A percentile compares a stretch with the other conserved stretches of the same genome.
Evolutionary conservation across 2,797 vertebrate genomes (phyloP).

Genomic region (Tragopan temminckii): DNA sequence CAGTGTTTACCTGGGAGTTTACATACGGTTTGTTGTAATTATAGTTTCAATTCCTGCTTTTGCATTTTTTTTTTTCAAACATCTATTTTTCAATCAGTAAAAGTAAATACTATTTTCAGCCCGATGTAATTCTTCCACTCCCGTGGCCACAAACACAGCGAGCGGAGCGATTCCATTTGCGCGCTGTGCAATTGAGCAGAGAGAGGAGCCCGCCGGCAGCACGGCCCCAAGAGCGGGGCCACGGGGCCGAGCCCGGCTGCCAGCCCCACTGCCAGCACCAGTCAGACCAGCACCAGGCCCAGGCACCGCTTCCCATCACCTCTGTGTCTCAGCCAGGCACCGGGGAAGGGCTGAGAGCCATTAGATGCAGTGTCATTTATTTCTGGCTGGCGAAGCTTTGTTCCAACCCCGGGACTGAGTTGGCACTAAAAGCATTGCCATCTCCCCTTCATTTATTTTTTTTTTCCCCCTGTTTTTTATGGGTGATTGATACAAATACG

Average conservation of each 20-base stretch:
- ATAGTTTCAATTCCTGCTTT: constrained; percentile 77
- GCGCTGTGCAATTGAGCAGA: constrained; percentile 75
- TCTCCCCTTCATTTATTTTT: constrained; percentile 30
- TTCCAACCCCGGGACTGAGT: constrained; percentile 50
- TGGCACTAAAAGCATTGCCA: background rate
- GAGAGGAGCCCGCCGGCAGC: constrained; percentile 63
- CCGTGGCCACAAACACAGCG: constrained; percentile 70
- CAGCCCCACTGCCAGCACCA: background rate
- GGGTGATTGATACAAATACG: constrained; percentile 55
- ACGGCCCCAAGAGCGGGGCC: constrained; percentile 9
- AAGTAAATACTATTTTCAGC: constrained; percentile 80
- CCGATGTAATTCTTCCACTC: constrained; percentile 79
- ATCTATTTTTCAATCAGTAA: constrained; percentile 79
- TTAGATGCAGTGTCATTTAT: constrained; percentile 54
- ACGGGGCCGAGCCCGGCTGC: background rate
- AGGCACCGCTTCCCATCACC: background rate
- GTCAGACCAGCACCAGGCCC: constrained; percentile 1
- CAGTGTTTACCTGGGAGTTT: constrained; percentile 78
- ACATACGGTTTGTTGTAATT: constrained; percentile 81
- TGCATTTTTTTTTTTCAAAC: constrained; percentile 67
- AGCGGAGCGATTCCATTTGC: constrained; percentile 71
- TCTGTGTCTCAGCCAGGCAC: constrained; percentile 19
- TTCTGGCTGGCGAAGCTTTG: constrained; percentile 70
- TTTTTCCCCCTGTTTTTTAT: background rate
- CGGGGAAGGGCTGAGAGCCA: constrained; percentile 49